These are phyloP conservation scores for Leucophora obtusa DNA, from an alignment of 2,888 invertebrate species.

Conservation along the genomic window DNA sequence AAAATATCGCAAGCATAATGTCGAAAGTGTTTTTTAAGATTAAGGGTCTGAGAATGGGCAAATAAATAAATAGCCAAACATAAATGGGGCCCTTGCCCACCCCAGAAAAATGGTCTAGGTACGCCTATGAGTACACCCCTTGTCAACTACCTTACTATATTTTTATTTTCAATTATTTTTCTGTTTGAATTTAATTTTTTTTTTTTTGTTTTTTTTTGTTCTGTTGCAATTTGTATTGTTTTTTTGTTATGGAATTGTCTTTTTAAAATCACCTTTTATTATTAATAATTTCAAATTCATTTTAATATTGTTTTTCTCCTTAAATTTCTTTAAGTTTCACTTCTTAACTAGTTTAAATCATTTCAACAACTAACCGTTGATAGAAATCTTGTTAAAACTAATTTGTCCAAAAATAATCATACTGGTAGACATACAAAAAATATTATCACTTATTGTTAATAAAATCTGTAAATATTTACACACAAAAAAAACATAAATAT, in stretches of 20 bases:
- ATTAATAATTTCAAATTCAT: neutral
- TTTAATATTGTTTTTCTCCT: neutral
- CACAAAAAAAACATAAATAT: neutral
- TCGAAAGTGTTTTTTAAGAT: no score
- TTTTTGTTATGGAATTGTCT: neutral
- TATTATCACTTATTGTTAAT: constrained; percentile 20
- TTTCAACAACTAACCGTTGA: constrained; percentile 31
- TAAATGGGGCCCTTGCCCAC: no score
- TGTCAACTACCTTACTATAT: no score
- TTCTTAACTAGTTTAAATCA: constrained; percentile 27
- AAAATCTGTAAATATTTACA: constrained; percentile 32
- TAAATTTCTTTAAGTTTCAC: constrained; percentile 34
- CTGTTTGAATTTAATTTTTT: no score
- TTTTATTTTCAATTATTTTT: no score
- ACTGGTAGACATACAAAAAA: neutral
- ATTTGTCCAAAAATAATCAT: neutral
- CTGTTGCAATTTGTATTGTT: neutral
- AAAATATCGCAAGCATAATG: no score
- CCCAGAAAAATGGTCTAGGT: no score
- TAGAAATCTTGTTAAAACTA: constrained; percentile 12
- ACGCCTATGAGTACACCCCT: no score
- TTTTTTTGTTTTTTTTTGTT: no score
- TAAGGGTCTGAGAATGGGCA: no score
- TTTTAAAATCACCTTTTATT: constrained; percentile 15
- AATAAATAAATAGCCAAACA: no score